These are phyloP conservation scores for Oxycera nigricornis DNA, from an alignment of 2,888 invertebrate species.

Conservation along the genomic window DNA sequence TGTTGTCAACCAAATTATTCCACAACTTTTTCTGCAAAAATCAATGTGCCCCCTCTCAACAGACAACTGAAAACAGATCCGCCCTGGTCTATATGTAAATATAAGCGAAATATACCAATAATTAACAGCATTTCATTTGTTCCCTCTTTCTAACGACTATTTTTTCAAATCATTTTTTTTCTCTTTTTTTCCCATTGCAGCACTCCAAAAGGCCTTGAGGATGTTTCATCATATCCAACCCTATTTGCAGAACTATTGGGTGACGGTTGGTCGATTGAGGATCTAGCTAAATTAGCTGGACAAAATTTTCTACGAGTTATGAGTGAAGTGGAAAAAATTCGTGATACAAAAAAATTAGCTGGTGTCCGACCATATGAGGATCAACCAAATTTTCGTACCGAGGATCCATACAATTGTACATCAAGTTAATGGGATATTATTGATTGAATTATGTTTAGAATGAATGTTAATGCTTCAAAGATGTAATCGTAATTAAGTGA, in stretches of 20 bases:
- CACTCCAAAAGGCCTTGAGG: constrained; percentile 82
- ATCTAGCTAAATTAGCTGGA: constrained; percentile 78
- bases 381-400: constrained; percentile 62
- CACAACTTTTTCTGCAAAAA: too few species aligned
- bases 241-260: constrained; percentile 79
- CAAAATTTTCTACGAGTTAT: constrained; percentile 76
- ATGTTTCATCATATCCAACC: constrained; percentile 79
- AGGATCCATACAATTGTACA: constrained; percentile 62
- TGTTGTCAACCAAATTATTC: too few species aligned
- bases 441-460: not conserved
- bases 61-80: too few species aligned
- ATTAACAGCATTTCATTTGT: too few species aligned
- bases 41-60: too few species aligned
- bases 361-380: constrained; percentile 79
- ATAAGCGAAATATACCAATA: too few species aligned
- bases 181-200: constrained; percentile 65
- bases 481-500: not conserved
- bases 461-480: not conserved
- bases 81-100: too few species aligned
- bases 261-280: constrained; percentile 81
- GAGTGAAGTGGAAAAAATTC: constrained; percentile 71
- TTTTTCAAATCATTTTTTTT: too few species aligned
- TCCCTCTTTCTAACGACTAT: too few species aligned
- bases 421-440: constrained; percentile 58
- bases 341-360: constrained; percentile 73